Conservation (phyloP, 2,797 vertebrate genomes). For the Manis pentadactyla region DNA sequence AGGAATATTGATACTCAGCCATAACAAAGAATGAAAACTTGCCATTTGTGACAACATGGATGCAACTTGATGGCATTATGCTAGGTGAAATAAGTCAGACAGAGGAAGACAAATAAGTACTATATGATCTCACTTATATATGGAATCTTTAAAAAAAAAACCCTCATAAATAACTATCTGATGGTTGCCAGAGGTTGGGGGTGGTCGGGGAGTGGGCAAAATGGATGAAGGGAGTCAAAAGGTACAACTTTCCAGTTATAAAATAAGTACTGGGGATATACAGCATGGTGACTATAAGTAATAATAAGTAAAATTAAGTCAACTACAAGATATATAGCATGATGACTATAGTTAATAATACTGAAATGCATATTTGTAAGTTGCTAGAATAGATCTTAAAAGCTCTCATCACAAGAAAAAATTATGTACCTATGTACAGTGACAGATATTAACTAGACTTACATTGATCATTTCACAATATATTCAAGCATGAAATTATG, state of each 20-base stretch:
- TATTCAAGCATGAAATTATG: background rate
- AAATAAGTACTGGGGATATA: background rate
- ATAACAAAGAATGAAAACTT: background rate
- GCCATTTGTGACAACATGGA: background rate
- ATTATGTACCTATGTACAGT: background rate
- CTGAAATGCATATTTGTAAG: background rate
- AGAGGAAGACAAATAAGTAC: background rate
- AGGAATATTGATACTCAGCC: background rate
- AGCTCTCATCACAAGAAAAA: background rate
- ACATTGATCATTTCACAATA: background rate
- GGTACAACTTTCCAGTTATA: background rate
- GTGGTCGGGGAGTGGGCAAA: background rate
- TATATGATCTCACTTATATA: background rate
- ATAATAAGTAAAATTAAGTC: background rate
- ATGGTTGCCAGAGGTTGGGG: background rate
- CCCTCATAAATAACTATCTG: background rate
- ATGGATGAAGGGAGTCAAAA: background rate
- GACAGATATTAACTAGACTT: background rate
- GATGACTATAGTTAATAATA: background rate
- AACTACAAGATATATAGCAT: background rate
- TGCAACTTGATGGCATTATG: background rate
- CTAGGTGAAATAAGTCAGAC: background rate
- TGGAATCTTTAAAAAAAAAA: background rate
- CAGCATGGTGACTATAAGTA: background rate
- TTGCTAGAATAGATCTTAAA: background rate